Conservation (phyloP, 2,113 vertebrate genomes). For the Eidolon helvum region DNA sequence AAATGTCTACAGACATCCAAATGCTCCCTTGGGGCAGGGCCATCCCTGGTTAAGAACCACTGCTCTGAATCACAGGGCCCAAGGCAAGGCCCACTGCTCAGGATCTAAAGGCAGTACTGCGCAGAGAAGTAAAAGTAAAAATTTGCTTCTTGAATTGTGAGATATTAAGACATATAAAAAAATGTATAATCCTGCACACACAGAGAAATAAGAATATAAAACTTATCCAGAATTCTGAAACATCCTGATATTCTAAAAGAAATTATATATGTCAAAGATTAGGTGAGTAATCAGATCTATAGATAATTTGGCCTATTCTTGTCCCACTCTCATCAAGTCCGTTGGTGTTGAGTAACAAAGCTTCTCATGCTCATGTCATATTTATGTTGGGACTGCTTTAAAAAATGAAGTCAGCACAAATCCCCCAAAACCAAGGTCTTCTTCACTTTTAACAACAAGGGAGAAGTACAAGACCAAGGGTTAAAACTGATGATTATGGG, state of each 20-base stretch:
- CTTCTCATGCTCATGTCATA: not conserved
- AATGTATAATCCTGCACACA: not conserved
- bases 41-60: not conserved
- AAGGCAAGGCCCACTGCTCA: not conserved
- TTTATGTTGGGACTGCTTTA: not conserved
- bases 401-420: not conserved
- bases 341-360: not conserved
- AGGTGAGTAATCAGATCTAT: not conserved
- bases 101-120: not conserved
- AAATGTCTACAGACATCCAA: not conserved
- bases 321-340: not conserved
- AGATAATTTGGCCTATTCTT: not conserved
- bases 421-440: not conserved
- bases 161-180: not conserved
- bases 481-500: not conserved
- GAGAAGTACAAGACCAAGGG: not conserved
- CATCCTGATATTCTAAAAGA: not conserved
- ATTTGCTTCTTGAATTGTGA: not conserved
- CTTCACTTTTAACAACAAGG: not conserved
- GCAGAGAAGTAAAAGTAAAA: not conserved
- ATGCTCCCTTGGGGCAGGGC: not conserved
- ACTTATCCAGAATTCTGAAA: not conserved
- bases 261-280: not conserved
- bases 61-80: not conserved
- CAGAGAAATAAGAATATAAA: not conserved